phyloP scores from a whole-genome alignment of 2,113 vertebrate species.

The Myxocyprinus asiaticus region DNA sequence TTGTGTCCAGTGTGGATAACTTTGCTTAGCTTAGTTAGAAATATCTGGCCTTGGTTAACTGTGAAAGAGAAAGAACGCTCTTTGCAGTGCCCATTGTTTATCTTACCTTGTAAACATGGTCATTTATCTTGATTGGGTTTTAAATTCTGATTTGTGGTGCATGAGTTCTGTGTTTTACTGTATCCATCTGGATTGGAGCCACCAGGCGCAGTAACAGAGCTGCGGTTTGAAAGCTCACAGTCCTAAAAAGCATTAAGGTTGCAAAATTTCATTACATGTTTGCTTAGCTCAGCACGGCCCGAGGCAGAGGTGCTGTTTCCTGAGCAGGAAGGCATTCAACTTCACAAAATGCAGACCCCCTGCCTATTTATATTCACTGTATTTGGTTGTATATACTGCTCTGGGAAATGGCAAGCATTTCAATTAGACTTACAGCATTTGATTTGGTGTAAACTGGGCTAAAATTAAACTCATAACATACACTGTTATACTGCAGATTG shows the following conservation, averaged over 20 bases:
- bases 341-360: slow-evolving; percentile 41
- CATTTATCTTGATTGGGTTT: slow-evolving; percentile 34
- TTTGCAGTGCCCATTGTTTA: neutral
- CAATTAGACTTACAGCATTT: neutral
- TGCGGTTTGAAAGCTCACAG: slow-evolving; percentile 28
- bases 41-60: slow-evolving; percentile 4
- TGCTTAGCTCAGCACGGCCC: slow-evolving; percentile 20
- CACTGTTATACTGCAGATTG: neutral
- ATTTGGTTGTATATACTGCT: neutral
- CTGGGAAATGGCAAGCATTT: neutral
- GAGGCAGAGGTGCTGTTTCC: slow-evolving; percentile 40
- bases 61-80: neutral
- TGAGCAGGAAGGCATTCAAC: slow-evolving; percentile 31
- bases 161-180: slow-evolving; percentile 24
- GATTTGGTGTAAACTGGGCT: slow-evolving; percentile 20
- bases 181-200: slow-evolving; percentile 22
- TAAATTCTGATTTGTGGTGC: slow-evolving; percentile 38
- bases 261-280: slow-evolving; percentile 28
- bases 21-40: neutral
- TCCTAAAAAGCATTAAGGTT: slow-evolving; percentile 17
- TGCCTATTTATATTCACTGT: slow-evolving; percentile 21
- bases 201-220: slow-evolving; percentile 13
- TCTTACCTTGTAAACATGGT: slow-evolving; percentile 23
- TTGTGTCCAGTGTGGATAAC: neutral
- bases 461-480: slow-evolving; percentile 25